Evolutionary conservation across 2,888 invertebrate genomes (phyloP).

Genomic region (Drosophila pegasa): DNA sequence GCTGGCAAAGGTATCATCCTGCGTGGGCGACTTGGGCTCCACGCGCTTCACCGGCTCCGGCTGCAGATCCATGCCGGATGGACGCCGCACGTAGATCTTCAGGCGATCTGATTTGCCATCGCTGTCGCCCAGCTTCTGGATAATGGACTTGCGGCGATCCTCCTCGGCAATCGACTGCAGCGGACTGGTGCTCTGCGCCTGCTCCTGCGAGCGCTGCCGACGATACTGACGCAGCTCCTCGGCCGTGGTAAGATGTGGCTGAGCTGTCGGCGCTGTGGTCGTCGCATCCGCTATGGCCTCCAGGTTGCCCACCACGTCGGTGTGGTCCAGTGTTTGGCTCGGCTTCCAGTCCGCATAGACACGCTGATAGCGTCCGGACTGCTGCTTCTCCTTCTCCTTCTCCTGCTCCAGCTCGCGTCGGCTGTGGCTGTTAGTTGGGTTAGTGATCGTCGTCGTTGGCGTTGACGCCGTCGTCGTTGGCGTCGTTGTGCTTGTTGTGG

Average conservation of each 20-base stretch:
- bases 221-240: slow-evolving; percentile 87
- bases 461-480: slow-evolving; percentile 62
- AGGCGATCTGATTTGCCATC: slow-evolving; percentile 86
- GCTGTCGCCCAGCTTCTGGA: slow-evolving; percentile 86
- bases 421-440: slow-evolving; percentile 45
- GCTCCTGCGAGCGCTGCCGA: slow-evolving; percentile 87
- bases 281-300: slow-evolving; percentile 90
- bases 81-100: slow-evolving; percentile 87
- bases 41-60: slow-evolving; percentile 17
- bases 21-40: slow-evolving; percentile 45
- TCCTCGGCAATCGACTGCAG: slow-evolving; percentile 88
- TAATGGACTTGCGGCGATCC: slow-evolving; percentile 87
- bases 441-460: slow-evolving; percentile 59
- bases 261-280: slow-evolving; percentile 87
- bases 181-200: slow-evolving; percentile 84
- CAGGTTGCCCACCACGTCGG: slow-evolving; percentile 93
- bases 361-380: slow-evolving; percentile 85
- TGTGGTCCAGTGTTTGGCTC: slow-evolving; percentile 90
- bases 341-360: slow-evolving; percentile 93
- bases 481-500: slow-evolving; percentile 67
- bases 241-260: slow-evolving; percentile 81
- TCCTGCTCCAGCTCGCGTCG: slow-evolving; percentile 46
- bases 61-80: slow-evolving; percentile 78
- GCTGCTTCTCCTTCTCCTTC: neutral
- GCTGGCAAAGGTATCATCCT: slow-evolving; percentile 73